Percentiles rank a stretch among this genome's conserved stretches.
These are phyloP conservation scores for Aphaenogaster ashmeadi DNA, from an alignment of 1,140 invertebrate genomes.

Conservation along the genomic window DNA sequence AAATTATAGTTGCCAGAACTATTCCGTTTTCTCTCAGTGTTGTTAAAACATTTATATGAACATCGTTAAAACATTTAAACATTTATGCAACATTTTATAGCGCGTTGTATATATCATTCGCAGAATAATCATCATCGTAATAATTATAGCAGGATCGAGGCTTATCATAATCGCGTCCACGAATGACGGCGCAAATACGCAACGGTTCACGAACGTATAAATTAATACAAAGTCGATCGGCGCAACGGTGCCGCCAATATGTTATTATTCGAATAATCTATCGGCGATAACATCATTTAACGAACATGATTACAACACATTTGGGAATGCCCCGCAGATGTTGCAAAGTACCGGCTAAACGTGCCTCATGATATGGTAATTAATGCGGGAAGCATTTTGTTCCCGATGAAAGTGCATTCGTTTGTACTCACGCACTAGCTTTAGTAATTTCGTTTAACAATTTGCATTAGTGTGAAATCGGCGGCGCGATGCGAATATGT, in stretches of 20 bases:
- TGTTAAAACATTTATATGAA: too few relatives aligned
- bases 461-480: slow-evolving; percentile 26
- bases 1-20: too few relatives aligned
- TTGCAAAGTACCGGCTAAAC: slow-evolving; percentile 8
- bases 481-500: neutral
- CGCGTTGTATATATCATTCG: neutral
- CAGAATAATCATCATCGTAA: neutral
- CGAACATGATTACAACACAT: slow-evolving; percentile 24
- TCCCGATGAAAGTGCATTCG: slow-evolving; percentile 17
- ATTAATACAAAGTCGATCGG: slow-evolving; percentile 23
- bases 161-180: neutral
- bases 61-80: neutral
- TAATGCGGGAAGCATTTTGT: slow-evolving; percentile 43
- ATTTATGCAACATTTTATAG: neutral
- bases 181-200: neutral
- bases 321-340: slow-evolving; percentile 22
- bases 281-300: slow-evolving; percentile 26
- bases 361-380: slow-evolving; percentile 27
- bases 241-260: neutral
- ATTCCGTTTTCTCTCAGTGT: too few relatives aligned
- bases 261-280: slow-evolving; percentile 49
- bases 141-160: slow-evolving; percentile 6
- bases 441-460: slow-evolving; percentile 15
- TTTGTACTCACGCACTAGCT: slow-evolving; percentile 7
- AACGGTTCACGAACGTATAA: slow-evolving; percentile 7